These are phyloP conservation scores for Tetramorium simillimum DNA, from an alignment of 1,140 invertebrate species.

Conservation along the genomic window DNA sequence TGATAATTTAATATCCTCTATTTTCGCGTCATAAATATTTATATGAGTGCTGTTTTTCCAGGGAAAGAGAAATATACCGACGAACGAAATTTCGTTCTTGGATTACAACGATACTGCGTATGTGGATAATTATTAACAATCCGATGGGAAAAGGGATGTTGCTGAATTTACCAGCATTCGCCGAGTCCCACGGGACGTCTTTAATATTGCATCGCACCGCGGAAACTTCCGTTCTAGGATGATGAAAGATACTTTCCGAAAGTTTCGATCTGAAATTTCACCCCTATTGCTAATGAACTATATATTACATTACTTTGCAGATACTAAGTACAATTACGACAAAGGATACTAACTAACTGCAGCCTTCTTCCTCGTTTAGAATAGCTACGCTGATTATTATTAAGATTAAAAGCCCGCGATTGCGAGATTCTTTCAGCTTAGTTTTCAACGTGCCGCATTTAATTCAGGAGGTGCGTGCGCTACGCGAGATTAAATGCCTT, in stretches of 20 bases:
- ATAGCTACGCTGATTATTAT: neutral
- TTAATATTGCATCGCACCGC: constrained; percentile 36
- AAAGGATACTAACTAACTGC: neutral
- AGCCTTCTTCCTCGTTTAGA: neutral
- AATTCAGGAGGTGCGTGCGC: neutral
- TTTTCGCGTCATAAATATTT: neutral
- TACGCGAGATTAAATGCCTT: neutral
- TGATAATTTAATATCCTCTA: neutral
- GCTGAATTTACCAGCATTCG: constrained; percentile 3
- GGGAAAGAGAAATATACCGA: neutral
- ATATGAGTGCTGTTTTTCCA: neutral
- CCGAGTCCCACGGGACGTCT: constrained; percentile 17
- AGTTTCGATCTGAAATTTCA: neutral
- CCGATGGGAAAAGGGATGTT: constrained; percentile 58
- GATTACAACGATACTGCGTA: neutral
- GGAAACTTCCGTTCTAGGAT: constrained; percentile 34
- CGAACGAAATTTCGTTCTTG: neutral
- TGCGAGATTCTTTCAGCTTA: neutral
- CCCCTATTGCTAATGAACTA: neutral
- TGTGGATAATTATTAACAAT: constrained; percentile 64
- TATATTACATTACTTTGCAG: neutral
- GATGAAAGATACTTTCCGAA: constrained; percentile 43
- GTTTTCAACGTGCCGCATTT: neutral
- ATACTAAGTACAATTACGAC: neutral
- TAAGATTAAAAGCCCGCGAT: neutral